These are phyloP conservation scores for Columba livia DNA, from an alignment of 2,113 vertebrate species.

Conservation along the genomic window DNA sequence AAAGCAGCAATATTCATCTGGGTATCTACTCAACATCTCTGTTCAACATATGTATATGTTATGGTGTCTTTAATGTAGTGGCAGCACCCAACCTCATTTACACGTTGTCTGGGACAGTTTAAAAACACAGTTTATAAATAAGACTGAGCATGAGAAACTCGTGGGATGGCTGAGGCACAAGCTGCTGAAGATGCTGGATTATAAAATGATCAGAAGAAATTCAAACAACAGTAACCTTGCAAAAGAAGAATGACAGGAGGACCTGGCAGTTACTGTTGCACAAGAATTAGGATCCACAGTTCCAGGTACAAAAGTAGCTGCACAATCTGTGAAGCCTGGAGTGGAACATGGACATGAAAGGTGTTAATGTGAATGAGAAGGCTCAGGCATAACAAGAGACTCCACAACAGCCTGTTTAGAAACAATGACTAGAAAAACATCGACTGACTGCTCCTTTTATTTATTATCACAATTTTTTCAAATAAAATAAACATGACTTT, in stretches of 20 bases:
- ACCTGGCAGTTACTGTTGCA: background rate
- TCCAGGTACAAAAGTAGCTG: background rate
- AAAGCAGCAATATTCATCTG: background rate
- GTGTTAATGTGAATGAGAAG: background rate
- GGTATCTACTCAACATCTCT: background rate
- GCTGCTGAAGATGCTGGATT: background rate
- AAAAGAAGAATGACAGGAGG: background rate
- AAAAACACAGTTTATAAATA: background rate
- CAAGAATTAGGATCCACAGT: background rate
- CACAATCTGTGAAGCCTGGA: background rate
- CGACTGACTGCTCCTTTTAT: slow-evolving; percentile 1
- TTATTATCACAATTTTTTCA: background rate
- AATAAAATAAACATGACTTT: background rate
- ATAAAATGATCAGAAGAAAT: background rate
- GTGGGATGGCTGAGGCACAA: background rate
- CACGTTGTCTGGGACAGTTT: background rate
- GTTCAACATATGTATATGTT: background rate
- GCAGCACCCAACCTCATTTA: slow-evolving; percentile 17
- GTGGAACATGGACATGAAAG: background rate
- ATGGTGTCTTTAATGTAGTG: background rate
- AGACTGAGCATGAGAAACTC: background rate
- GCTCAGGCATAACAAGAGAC: background rate
- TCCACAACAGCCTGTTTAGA: background rate
- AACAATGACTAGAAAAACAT: background rate
- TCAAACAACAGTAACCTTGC: background rate